Base-by-base conservation (phyloP, 2,113 vertebrate species). In the Aspiorhynchus laticeps region DNA sequence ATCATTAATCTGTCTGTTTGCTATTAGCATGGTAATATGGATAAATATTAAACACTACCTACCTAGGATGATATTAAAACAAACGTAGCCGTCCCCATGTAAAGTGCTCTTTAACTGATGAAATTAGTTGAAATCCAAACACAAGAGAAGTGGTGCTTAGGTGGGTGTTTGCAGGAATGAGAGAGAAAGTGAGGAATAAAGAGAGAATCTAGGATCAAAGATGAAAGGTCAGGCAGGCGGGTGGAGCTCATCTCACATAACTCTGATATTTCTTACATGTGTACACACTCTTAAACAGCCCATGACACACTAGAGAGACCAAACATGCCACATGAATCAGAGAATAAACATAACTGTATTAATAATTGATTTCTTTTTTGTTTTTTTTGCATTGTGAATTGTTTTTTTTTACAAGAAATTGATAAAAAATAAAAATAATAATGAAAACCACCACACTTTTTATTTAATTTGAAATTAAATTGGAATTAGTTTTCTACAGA, bases 81-180 rank as follows among this genome's bases (percentile, higher is more conserved):
- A 67, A 33, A 1, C n/a, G 33, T 24, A n/a, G 61, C 12, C 2
- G 15, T 33, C 61, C 33, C 67, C 61, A 31, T 75, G 76, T 10
- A 53, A 79, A 59, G 78, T n/a, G 19, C 15, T 87, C 76, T 86
- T 67, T 71, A 46, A 83, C 48, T 94, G 87, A 92, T 91, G 89
- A 91, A 94, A 89, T 48, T 12, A 24, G 65, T 87, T 94, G 91
- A 94, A 95, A 94, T 95, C 94, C 94, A 91, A 91, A 89, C 69
- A n/a, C 17, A 28, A 88, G 79, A 80, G 88, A 63, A 69, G 77
- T 78, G 80, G 48, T 24, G 26, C 7, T 46, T 79, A 77, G 19
- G 88, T 77, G 85, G 89, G 83, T 85, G 82, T 71, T 48, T 36
- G 77, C 26, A 36, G 79, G 69, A 81, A 73, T 84, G 67, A 89